These are phyloP conservation scores for Drosophila bipectinata DNA, from an alignment of 1,140 invertebrate species.

Conservation along the genomic window DNA sequence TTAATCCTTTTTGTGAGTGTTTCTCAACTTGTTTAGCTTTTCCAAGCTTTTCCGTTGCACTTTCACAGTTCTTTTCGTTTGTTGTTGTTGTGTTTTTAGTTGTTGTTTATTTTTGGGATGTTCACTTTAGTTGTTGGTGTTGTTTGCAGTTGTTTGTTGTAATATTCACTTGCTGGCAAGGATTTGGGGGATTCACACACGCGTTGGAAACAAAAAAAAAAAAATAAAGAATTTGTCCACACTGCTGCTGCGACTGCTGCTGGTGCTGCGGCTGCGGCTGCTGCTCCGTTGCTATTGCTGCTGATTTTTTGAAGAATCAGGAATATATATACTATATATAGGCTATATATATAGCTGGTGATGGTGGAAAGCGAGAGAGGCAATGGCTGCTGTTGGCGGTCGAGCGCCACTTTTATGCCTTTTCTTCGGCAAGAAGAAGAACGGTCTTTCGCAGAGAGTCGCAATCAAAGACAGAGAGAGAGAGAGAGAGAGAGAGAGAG, in stretches of 20 bases:
- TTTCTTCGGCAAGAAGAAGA: constrained; percentile 64
- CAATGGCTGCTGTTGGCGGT: constrained; percentile 82
- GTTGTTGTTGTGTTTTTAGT: background rate
- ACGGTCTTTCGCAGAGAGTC: constrained; percentile 33
- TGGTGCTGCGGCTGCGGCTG: constrained; percentile 36
- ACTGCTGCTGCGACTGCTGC: constrained; percentile 42
- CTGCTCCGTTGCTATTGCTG: constrained; percentile 30
- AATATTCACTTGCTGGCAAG: constrained; percentile 26
- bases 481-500: constrained; percentile 31
- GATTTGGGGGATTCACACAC: constrained; percentile 33
- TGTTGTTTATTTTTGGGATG: constrained; percentile 5
- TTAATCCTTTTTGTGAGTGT: constrained; percentile 33
- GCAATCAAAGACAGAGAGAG: constrained; percentile 35
- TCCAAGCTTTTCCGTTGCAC: constrained; percentile 9
- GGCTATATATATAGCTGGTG: background rate
- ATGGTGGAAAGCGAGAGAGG: constrained; percentile 46
- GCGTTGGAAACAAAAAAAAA: constrained; percentile 63
- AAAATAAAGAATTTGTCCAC: constrained; percentile 66
- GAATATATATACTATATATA: background rate
- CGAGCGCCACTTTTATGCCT: constrained; percentile 84
- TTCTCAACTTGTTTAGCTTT: constrained; percentile 9
- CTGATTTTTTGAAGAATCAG: constrained; percentile 4
- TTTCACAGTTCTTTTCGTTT: constrained; percentile 34
- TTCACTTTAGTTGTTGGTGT: constrained; percentile 20
- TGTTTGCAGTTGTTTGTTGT: constrained; percentile 2